Evolutionary conservation across 2,113 vertebrate genomes (phyloP).

Genomic region (Thalassarche chlororhynchos): DNA sequence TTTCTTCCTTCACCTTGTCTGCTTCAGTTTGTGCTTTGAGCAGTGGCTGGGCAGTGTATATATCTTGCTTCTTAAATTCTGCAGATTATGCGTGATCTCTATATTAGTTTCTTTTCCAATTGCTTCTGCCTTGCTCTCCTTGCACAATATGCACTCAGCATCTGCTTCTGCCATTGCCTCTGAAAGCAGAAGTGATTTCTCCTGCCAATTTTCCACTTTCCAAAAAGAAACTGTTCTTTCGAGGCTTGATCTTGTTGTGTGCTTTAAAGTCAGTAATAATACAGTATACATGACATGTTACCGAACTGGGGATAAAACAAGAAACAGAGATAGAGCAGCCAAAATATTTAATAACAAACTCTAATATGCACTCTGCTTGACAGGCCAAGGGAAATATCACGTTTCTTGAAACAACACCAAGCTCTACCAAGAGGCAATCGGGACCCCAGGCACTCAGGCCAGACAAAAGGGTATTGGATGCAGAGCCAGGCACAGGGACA

Average conservation of each 20-base stretch:
- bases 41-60: neutral
- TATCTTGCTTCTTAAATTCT: constrained; percentile 35
- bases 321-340: neutral
- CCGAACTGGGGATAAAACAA: neutral
- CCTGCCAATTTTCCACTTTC: constrained; percentile 57
- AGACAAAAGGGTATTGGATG: neutral
- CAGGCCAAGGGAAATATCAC: neutral
- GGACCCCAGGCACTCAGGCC: neutral
- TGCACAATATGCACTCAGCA: constrained; percentile 33
- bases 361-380: neutral
- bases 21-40: constrained; percentile 33
- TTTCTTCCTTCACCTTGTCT: constrained; percentile 27
- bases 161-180: constrained; percentile 43
- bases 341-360: neutral
- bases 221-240: constrained; percentile 16
- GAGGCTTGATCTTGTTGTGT: constrained; percentile 33
- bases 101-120: constrained; percentile 55
- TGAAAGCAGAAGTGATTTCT: constrained; percentile 61
- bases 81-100: constrained; percentile 52
- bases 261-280: constrained; percentile 37
- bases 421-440: neutral
- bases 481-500: neutral
- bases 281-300: neutral
- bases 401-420: neutral
- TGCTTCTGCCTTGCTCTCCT: neutral